Conservation (phyloP, 2,888 invertebrate genomes). For the Eupithecia pulchellata region DNA sequence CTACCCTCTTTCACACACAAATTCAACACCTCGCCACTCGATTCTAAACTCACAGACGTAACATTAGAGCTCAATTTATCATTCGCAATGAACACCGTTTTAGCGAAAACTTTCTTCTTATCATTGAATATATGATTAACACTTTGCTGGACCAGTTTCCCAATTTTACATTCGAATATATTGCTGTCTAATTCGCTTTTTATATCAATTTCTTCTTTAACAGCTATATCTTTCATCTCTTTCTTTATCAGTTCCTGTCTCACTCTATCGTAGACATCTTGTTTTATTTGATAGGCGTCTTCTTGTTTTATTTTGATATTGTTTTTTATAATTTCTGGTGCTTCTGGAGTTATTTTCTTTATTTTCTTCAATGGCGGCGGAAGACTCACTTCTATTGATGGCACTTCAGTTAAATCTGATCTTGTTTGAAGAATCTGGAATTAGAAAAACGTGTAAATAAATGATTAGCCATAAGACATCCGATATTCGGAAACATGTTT, state of each 20-base stretch:
- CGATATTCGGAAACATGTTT: too few relatives aligned
- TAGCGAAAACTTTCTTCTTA: constrained; percentile 71
- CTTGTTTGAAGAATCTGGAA: constrained; percentile 54
- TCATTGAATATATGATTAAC: constrained; percentile 76
- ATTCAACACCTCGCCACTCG: constrained; percentile 62
- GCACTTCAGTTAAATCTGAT: constrained; percentile 63
- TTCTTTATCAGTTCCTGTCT: constrained; percentile 33
- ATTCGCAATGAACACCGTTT: constrained; percentile 72
- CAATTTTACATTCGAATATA: constrained; percentile 75
- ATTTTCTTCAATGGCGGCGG: constrained; percentile 13
- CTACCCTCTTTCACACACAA: constrained; percentile 72
- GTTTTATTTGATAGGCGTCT: constrained; percentile 32
- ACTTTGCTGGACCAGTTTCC: constrained; percentile 74
- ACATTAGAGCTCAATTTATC: constrained; percentile 55
- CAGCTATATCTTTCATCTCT: constrained; percentile 27
- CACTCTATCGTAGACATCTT: constrained; percentile 45
- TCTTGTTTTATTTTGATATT: constrained; percentile 18
- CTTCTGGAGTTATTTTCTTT: not conserved
- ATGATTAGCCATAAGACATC: too few relatives aligned
- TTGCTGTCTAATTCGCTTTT: constrained; percentile 39
- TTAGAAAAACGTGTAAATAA: not conserved
- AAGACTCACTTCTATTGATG: constrained; percentile 54
- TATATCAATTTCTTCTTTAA: constrained; percentile 4
- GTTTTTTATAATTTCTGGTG: not conserved
- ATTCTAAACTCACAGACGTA: constrained; percentile 52